Evolutionary conservation across 2,888 invertebrate genomes (phyloP), one percentile per base, ranked within the genome.

Genomic region (Sipunculus nudus): DNA sequence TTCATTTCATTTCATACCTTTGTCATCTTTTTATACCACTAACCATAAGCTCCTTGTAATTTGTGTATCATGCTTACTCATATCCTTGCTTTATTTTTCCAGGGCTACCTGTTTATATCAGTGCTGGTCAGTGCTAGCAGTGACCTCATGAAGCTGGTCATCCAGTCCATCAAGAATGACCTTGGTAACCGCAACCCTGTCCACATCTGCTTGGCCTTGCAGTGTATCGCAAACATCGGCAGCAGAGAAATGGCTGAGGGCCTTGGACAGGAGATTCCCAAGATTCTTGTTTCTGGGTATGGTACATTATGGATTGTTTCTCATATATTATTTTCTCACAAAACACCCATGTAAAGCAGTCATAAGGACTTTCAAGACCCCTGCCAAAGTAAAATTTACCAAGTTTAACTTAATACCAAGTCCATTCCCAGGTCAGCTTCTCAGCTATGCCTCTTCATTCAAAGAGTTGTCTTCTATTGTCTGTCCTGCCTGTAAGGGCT

Each of bases 181-280:
- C 87, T 99, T 80, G 91, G 91, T 76, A 95, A 65, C 89, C 85
- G 88, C 74, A 99, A 99, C 86, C 98, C 99, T 40, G 94, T 98
- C 78, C 97, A 98, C 84, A 96, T 99, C 55, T 98, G 97, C 85
- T 88, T 99, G 80, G 98, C 99, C 49, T 88, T 99, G 72, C 98
- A 99, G 86, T 99, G 99, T 85, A 98, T 99, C 80, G 98, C 99
- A 54, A 99, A 99, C 85, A 98, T 99, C 84, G 99, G 99, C 59
- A 96, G 96, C 83, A 92, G 94, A 79, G 99, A 99, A 84, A 99
- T 99, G 99, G 98, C 97, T n/a, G 98, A 99, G 84, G 96, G 96
- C 46, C 97, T 99, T 86, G 94, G 95, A 55, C 92, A 92, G 75
- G 99, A 99, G 85, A 96, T 99, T 83, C 99, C 99, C 64, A 97